A percentile compares a stretch with the other conserved stretches of the same genome.
Conservation (phyloP, 1,140 invertebrate genomes). For the Globodera rostochiensis region DNA sequence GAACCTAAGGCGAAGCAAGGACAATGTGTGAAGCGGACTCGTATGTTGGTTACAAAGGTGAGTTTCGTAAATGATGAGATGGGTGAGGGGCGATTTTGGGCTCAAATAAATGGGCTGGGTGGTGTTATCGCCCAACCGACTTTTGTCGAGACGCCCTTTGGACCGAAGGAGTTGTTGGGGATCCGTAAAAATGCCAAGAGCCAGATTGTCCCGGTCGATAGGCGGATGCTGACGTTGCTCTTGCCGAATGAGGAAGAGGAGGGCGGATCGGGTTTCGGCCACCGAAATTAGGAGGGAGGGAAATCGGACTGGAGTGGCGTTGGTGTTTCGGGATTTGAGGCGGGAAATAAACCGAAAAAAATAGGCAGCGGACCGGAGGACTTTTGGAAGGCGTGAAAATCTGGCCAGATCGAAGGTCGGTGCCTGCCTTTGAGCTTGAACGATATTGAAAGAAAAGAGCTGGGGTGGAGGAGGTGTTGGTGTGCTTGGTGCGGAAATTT, state of each 20-base stretch:
- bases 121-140: background rate
- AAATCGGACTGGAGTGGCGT: too few relatives aligned
- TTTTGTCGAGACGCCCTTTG: background rate
- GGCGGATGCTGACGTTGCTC: too few relatives aligned
- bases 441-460: background rate
- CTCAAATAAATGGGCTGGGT: background rate
- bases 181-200: background rate
- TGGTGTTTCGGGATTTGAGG: too few relatives aligned
- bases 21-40: background rate
- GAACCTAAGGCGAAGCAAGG: conserved; percentile 55
- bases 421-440: background rate
- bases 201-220: background rate
- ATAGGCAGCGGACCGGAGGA: background rate
- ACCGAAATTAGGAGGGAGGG: too few relatives aligned
- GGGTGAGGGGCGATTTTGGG: background rate
- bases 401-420: background rate
- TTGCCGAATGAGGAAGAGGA: too few relatives aligned
- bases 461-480: background rate
- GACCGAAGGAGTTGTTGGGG: background rate
- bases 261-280: too few relatives aligned
- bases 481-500: background rate
- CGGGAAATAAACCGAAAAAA: background rate
- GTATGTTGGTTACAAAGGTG: background rate
- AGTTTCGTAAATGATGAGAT: background rate
- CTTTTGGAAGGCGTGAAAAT: background rate